A percentile compares a stretch with the other conserved stretches of the same genome.
These are phyloP conservation scores for Scolopax mira DNA, from an alignment of 2,113 vertebrate species.

Conservation along the genomic window DNA sequence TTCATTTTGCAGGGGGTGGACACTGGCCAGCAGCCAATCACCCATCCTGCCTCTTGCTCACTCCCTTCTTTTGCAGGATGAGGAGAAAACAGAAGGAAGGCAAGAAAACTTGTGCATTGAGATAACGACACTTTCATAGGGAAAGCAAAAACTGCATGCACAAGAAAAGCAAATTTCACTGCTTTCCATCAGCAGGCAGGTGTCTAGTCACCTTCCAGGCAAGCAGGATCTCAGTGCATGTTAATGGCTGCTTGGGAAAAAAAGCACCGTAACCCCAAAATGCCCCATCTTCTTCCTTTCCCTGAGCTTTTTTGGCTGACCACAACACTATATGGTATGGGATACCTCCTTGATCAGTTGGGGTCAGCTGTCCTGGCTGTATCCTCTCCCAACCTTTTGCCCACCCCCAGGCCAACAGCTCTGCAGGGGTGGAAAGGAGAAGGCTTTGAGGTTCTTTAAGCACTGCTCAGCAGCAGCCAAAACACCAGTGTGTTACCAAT, in stretches of 20 bases:
- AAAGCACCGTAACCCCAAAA: not conserved
- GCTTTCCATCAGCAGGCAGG: not conserved
- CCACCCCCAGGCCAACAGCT: not conserved
- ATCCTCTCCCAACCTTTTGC: not conserved
- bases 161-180: not conserved
- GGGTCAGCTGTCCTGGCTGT: not conserved
- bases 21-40: not conserved
- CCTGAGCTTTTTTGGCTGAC: not conserved
- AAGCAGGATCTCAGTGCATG: rapidly evolving
- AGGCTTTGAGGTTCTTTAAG: not conserved
- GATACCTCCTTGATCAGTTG: not conserved
- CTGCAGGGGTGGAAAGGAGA: not conserved
- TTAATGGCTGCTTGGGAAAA: not conserved
- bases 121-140: not conserved
- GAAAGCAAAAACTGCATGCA: not conserved
- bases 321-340: not conserved
- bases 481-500: rapidly evolving
- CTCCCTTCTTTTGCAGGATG: not conserved
- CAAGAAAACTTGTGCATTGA: rapidly evolving
- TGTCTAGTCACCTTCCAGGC: not conserved
- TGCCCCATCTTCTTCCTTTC: not conserved
- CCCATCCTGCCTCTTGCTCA: not conserved
- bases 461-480: not conserved
- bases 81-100: not conserved
- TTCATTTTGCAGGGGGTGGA: not conserved